These are phyloP conservation scores for Ophioderma brevispina DNA, from an alignment of 35 echinoderm and acorn worm genomes.

Conservation along the genomic window DNA sequence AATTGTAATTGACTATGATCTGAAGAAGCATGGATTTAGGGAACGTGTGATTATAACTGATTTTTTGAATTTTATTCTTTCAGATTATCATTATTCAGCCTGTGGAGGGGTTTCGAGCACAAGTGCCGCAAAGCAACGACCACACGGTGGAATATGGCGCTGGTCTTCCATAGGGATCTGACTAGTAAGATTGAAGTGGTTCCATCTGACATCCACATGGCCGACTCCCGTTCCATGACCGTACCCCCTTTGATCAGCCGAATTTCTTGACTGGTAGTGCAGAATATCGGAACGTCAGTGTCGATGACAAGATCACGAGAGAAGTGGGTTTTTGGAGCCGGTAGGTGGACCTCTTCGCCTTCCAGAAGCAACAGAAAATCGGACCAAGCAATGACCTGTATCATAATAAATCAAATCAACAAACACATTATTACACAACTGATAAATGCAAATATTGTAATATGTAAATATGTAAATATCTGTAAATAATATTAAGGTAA, in stretches of 20 bases:
- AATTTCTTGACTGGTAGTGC: conserved; percentile 22
- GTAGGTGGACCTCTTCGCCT: conserved; percentile 30
- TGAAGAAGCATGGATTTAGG: not conserved
- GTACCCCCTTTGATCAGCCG: conserved; percentile 14
- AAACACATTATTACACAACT: no score
- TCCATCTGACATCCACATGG: conserved; percentile 50
- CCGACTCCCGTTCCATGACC: conserved; percentile 35
- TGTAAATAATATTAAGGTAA: no score
- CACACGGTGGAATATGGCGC: not conserved
- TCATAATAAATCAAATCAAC: no score
- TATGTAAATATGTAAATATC: no score
- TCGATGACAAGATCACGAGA: conserved; percentile 20
- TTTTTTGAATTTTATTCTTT: not conserved
- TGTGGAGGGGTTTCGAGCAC: not conserved
- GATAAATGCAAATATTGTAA: no score
- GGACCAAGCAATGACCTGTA: conserved; percentile 31
- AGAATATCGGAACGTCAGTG: conserved; percentile 36
- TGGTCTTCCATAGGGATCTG: conserved; percentile 4
- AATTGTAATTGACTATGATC: not conserved
- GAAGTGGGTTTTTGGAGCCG: conserved; percentile 46
- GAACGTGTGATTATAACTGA: not conserved
- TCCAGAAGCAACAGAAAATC: conserved; percentile 51
- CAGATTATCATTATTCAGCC: no score
- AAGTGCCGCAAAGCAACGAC: not conserved
- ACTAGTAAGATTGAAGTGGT: not conserved